Evolutionary conservation across 2,888 invertebrate species (phyloP).

Genomic region (Alloplasta piceator): DNA sequence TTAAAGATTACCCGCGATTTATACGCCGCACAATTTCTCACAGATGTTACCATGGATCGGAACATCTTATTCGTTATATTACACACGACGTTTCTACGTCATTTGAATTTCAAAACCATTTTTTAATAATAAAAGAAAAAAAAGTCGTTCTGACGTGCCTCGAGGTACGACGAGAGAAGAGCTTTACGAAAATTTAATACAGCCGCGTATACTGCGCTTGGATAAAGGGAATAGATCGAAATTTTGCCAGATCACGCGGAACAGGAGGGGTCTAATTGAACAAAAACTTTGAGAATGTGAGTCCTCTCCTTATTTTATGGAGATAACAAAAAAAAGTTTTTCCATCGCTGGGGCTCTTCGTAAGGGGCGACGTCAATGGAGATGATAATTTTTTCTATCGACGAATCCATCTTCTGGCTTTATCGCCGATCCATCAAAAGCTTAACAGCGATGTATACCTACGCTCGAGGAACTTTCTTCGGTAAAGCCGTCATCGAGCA

Average conservation of each 20-base stretch:
- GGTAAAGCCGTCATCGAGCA: not conserved
- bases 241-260: not conserved
- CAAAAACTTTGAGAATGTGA: too few species aligned
- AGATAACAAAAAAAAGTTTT: not conserved
- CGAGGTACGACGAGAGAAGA: slow-evolving; percentile 3
- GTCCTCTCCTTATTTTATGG: too few species aligned
- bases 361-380: not conserved
- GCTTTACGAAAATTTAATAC: slow-evolving; percentile 45
- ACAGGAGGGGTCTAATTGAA: too few species aligned
- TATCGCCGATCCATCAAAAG: not conserved
- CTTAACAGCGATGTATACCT: not conserved
- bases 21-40: slow-evolving; percentile 65
- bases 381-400: not conserved
- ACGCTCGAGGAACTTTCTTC: not conserved
- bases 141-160: slow-evolving; percentile 66
- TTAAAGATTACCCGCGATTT: slow-evolving; percentile 67
- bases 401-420: not conserved
- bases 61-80: slow-evolving; percentile 15
- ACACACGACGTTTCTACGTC: slow-evolving; percentile 48
- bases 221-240: slow-evolving; percentile 25
- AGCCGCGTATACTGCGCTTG: not conserved
- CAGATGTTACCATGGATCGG: slow-evolving; percentile 73
- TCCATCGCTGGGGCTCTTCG: not conserved
- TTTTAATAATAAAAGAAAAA: slow-evolving; percentile 69
- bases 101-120: slow-evolving; percentile 78